Conservation (phyloP, 2,113 vertebrate species). For the Ctenodactylus gundi region DNA sequence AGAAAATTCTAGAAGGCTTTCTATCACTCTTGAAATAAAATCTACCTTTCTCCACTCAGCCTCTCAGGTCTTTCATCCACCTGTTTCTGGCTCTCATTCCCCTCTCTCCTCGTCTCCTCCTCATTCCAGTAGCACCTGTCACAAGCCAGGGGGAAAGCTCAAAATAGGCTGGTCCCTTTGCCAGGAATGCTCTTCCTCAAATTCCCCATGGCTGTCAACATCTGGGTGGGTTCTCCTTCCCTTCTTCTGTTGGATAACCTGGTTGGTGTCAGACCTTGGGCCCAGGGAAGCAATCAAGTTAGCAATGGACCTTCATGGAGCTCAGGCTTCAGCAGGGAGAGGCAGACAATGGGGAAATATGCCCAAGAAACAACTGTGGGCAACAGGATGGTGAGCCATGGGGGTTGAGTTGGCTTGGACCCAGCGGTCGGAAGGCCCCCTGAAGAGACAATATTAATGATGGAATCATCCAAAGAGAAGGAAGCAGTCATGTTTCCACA, state of each 20-base stretch:
- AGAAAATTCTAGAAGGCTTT: background rate
- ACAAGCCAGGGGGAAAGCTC: background rate
- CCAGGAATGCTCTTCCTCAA: background rate
- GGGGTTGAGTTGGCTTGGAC: background rate
- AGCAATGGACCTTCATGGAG: background rate
- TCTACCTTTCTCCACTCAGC: background rate
- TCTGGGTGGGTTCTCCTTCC: background rate
- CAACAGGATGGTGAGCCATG: rapidly evolving
- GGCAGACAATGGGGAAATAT: background rate
- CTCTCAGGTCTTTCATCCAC: background rate
- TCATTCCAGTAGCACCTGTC: background rate
- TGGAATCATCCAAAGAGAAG: background rate
- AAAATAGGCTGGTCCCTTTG: background rate
- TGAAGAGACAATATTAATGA: rapidly evolving
- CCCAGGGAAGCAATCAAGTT: background rate
- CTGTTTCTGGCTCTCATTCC: too few relatives aligned
- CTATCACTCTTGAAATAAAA: background rate
- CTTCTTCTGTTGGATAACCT: background rate
- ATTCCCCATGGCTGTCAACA: background rate
- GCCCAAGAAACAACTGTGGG: background rate
- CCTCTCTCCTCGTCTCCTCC: rapidly evolving
- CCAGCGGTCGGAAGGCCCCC: background rate
- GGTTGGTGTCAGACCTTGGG: background rate
- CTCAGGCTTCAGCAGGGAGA: background rate
- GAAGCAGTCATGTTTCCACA: too few relatives aligned